Evolutionary conservation across 2,113 vertebrate species (phyloP).

Genomic region (zebrafish (Danio rerio)): DNA sequence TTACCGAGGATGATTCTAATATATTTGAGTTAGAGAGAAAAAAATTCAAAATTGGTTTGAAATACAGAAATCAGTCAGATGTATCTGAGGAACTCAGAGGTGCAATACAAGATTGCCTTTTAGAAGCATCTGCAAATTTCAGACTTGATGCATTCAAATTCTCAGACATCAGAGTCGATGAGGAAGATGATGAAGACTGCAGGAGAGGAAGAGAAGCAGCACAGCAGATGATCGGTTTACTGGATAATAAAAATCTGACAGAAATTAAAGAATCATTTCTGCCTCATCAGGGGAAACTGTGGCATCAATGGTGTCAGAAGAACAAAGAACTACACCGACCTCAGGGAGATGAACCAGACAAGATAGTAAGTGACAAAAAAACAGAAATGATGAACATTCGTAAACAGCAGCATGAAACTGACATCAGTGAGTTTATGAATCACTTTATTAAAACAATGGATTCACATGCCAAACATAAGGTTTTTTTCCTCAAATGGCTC

Average conservation of each 20-base stretch:
- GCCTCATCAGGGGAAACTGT: too few relatives aligned
- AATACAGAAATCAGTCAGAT: background rate
- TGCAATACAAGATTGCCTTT: background rate
- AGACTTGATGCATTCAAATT: background rate
- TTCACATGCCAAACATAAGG: too few relatives aligned
- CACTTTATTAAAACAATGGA: background rate
- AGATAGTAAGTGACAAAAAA: background rate
- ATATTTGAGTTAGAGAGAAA: background rate
- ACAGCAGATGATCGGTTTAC: background rate
- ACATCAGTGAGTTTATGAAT: background rate
- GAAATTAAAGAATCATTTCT: too few relatives aligned
- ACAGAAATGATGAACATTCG: background rate
- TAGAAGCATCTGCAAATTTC: background rate
- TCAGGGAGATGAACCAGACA: background rate
- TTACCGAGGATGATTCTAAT: conserved; percentile 53
- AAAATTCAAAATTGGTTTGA: background rate
- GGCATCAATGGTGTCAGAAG: conserved; percentile 10
- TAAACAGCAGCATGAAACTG: background rate
- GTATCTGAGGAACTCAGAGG: background rate
- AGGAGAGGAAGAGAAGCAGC: background rate
- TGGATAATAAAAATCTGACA: too few relatives aligned
- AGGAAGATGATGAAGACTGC: background rate
- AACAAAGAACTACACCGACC: conserved; percentile 17
- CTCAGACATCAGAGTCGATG: background rate
- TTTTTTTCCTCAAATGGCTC: background rate